Base-by-base conservation (phyloP, 2,888 invertebrate species). In the Eilema depressum region DNA sequence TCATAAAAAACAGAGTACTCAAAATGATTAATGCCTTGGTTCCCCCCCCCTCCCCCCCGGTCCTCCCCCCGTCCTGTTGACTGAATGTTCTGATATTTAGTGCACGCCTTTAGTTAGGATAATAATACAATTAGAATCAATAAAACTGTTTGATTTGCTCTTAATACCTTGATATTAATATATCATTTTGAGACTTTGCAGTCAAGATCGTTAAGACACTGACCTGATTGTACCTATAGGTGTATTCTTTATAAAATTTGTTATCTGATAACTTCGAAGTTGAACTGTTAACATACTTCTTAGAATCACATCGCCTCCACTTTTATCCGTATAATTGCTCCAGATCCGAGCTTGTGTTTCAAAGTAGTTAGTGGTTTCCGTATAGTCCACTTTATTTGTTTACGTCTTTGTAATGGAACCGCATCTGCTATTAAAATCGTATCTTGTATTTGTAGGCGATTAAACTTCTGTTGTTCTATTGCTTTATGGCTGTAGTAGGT, bases 311-410 rank as follows among this genome's bases (percentile, higher is more conserved):
- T 53, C n/a, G 57, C 25, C 28, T 25, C 30, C 53, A 47, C 47
- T 47, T 41, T 47, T 7, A 20, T 47, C 7, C 14, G 17, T 20
- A 20, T 7, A 37, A 37, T 47, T 20, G 47, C 53, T 53, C 33
- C 17, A 62, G 25, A 53, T 28, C 7, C 28, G 25, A 25, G 62
- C 17, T 62, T 53, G 56, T 30, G 30, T 62, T 33, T 68, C 23
- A 68, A 33, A 33, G 61, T 68, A 30, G 53, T 25, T 47, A 62
- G 68, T 25, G 62, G 68, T 68, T 62, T 30, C 20, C 56, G 8
- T 7, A 68, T 62, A 68, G 62, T 33, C 37, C 62, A 62, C 61
- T 28, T 53, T 61, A 12, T 68, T 62, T 68, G 62, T 68, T 53
- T 53, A 53, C 23, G 33, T 33, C 25, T 56, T 62, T 30, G 68